Evolutionary conservation across 1,140 invertebrate genomes (phyloP), one percentile per base, ranked within the genome.

Genomic region (Nephila pilipes): DNA sequence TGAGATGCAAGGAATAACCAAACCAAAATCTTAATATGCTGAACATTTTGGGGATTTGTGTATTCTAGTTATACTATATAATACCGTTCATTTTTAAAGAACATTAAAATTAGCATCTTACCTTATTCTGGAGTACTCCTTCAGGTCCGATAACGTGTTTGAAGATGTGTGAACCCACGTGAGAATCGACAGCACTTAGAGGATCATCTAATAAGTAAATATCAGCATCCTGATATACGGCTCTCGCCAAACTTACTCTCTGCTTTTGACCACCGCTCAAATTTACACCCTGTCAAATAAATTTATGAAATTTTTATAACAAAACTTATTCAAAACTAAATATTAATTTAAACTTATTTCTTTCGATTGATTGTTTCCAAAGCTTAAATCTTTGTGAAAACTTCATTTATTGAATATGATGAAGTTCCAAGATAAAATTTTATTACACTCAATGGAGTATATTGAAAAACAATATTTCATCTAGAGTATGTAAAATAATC

Each of bases 181-280:
- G 96, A 0, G 96, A 94, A 94, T 96, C 96, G 4, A 96, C 96
- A 55, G 96, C 96, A 94, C 95, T 95, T 1, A 96, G 95, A 25
- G 96, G 96, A 94, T 96, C 96, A 94, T 96, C 96, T 38, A 96
- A 94, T 0, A 96, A 89, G 91, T 96, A 96, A 18, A 96, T 94
- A 90, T 96, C 96, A 25, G 94, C 93, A 94, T 96, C 94, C 46
- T 95, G 95, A 93, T 96, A 96, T 0, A 96, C 95, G 10, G 96
- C 95, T 69, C 96, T 83, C 18, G 96, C 96, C 55, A 96, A 92
- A 91, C 95, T 95, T 1, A 96, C 95, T 57, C 96, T 87, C 92
- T 96, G 96, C 92, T 96, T 96, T 94, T 96, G 96, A 36, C 96
- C 96, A 85, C 96, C 96, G 92, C 95, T 96, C 16, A 96, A 88